Evolutionary conservation across 2,888 invertebrate species (phyloP).

Genomic region (Cantharis nigra): DNA sequence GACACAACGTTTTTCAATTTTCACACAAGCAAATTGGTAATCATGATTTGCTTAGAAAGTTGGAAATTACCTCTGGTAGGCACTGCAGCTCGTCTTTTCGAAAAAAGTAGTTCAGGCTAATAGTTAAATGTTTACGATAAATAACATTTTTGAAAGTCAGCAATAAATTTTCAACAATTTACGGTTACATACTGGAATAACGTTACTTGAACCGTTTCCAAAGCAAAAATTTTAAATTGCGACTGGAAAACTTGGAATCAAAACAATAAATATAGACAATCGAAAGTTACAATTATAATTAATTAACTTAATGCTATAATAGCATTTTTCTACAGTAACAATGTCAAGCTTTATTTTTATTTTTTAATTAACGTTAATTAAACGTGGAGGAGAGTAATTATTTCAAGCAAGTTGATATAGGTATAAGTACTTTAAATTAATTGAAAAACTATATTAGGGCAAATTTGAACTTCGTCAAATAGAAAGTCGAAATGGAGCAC

Average conservation of each 20-base stretch:
- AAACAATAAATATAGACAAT: background rate
- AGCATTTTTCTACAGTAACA: background rate
- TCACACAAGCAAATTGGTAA: background rate
- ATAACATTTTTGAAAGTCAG: background rate
- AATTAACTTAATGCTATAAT: background rate
- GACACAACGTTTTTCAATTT: background rate
- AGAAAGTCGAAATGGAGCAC: background rate
- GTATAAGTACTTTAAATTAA: background rate
- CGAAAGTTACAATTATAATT: background rate
- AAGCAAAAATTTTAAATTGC: background rate
- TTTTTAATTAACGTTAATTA: background rate
- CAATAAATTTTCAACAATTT: background rate
- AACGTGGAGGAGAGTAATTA: background rate
- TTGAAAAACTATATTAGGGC: background rate
- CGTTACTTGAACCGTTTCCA: background rate
- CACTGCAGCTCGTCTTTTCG: background rate
- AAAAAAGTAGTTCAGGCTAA: background rate
- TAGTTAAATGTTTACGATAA: background rate
- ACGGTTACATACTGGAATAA: background rate
- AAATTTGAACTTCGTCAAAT: background rate
- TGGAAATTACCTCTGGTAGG: background rate
- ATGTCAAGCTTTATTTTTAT: background rate
- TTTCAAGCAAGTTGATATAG: background rate
- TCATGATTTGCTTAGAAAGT: background rate
- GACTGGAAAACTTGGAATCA: background rate